A percentile compares a stretch with the other conserved stretches of the same genome.
Evolutionary conservation across 1,140 invertebrate genomes (phyloP).

Genomic region (Polypedilum pembai): DNA sequence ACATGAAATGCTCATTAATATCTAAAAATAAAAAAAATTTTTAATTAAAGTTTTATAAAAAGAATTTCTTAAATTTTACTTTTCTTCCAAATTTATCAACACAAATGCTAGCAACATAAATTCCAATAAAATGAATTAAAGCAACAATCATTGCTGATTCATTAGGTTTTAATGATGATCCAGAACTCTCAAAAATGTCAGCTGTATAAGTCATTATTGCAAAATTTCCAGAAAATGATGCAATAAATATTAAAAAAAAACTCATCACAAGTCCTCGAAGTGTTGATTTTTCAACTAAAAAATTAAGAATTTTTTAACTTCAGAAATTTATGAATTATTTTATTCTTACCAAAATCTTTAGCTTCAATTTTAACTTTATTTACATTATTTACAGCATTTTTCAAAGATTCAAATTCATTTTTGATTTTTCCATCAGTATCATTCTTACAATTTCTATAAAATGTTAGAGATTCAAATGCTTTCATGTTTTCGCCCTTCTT

Average conservation of each 20-base stretch:
- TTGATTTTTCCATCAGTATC: not conserved
- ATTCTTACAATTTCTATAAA: not conserved
- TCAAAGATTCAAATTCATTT: not conserved
- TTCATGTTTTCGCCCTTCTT: not conserved
- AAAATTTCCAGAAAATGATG: conserved; percentile 44
- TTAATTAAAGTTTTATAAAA: too few relatives aligned
- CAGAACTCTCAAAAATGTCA: conserved; percentile 45
- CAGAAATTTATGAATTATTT: not conserved
- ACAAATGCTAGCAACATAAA: conserved; percentile 46
- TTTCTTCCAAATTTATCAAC: conserved; percentile 48
- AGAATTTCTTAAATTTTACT: too few relatives aligned
- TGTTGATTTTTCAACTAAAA: not conserved
- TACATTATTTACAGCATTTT: not conserved
- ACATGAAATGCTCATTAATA: conserved; percentile 15
- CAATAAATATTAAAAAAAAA: not conserved
- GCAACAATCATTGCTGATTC: conserved; percentile 45
- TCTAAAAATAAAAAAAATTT: too few relatives aligned
- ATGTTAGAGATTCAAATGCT: not conserved
- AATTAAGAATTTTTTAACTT: not conserved
- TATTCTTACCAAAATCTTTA: not conserved
- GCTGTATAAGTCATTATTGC: conserved; percentile 46
- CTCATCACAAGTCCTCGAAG: conserved; percentile 10
- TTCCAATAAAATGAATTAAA: conserved; percentile 42
- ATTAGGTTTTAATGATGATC: conserved; percentile 43
- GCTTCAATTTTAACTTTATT: not conserved